Evolutionary conservation across 2,113 vertebrate genomes (phyloP).

Genomic region (Poecilia latipinna): DNA sequence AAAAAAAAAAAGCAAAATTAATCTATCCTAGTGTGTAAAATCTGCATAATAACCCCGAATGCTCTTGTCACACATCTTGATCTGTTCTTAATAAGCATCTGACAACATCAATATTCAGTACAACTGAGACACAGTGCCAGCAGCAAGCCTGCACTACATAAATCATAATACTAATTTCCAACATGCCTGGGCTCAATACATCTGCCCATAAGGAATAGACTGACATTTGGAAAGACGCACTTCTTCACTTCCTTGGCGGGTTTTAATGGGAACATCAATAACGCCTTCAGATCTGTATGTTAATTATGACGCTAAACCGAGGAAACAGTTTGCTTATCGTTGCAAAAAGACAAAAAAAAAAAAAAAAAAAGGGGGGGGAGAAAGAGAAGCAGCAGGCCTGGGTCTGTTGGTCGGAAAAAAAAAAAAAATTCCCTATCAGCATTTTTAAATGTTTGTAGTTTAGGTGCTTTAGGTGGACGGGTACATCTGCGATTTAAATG

Average conservation of each 20-base stretch:
- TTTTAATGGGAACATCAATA: not conserved
- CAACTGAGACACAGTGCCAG: not conserved
- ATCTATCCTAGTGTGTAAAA: not conserved
- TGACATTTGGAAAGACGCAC: not conserved
- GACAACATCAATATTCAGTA: not conserved
- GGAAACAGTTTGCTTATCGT: not conserved
- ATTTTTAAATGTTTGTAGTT: not conserved
- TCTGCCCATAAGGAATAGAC: not conserved
- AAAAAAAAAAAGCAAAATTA: not conserved
- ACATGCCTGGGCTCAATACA: not conserved
- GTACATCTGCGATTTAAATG: too few relatives aligned
- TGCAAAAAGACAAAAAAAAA: not conserved
- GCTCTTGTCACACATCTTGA: not conserved
- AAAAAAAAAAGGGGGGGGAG: not conserved
- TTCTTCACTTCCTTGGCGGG: too few relatives aligned
- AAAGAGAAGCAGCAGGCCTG: not conserved
- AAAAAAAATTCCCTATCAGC: not conserved
- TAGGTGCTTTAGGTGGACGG: not conserved
- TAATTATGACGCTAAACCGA: constrained; percentile 1
- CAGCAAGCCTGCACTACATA: not conserved
- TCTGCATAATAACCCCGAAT: not conserved
- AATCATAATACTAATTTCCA: not conserved
- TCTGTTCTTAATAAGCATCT: not conserved
- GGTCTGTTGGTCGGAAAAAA: not conserved
- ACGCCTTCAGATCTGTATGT: not conserved